These are phyloP conservation scores for Tachina lurida DNA, from an alignment of 2,888 invertebrate genomes.

Conservation along the genomic window DNA sequence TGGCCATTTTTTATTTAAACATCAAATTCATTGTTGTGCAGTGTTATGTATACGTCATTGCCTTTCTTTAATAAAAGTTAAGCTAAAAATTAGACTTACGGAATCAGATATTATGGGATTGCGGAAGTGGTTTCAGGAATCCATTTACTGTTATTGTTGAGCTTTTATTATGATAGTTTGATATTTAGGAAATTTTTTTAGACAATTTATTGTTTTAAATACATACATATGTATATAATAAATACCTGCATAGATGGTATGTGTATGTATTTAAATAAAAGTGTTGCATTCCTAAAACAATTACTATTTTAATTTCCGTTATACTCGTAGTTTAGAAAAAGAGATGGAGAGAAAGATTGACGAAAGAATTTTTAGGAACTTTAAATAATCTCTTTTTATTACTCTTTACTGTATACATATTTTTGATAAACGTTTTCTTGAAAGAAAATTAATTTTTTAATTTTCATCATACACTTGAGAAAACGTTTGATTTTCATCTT, in stretches of 20 bases:
- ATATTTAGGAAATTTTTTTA: not conserved
- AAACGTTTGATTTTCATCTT: conserved; percentile 22
- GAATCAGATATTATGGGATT: conserved; percentile 3
- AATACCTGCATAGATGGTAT: no score
- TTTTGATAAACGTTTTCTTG: conserved; percentile 15
- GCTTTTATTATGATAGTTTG: no score
- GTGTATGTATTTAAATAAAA: not conserved
- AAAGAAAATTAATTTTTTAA: conserved; percentile 3
- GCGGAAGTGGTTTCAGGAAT: not conserved
- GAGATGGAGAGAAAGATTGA: not conserved
- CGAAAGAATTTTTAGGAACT: not conserved
- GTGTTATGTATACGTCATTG: conserved; percentile 2
- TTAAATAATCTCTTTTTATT: conserved; percentile 1
- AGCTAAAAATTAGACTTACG: conserved; percentile 29
- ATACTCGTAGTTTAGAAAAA: not conserved
- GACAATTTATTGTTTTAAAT: not conserved
- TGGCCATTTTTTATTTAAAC: no score
- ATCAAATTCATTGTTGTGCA: no score
- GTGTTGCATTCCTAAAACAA: not conserved
- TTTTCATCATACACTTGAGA: no score
- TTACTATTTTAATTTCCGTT: no score
- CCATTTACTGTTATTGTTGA: not conserved
- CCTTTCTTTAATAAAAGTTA: conserved; percentile 38
- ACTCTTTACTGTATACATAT: conserved; percentile 4
- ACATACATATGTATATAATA: no score